Conservation (phyloP, 2,113 vertebrate species). For the Oreocharis arfaki region DNA sequence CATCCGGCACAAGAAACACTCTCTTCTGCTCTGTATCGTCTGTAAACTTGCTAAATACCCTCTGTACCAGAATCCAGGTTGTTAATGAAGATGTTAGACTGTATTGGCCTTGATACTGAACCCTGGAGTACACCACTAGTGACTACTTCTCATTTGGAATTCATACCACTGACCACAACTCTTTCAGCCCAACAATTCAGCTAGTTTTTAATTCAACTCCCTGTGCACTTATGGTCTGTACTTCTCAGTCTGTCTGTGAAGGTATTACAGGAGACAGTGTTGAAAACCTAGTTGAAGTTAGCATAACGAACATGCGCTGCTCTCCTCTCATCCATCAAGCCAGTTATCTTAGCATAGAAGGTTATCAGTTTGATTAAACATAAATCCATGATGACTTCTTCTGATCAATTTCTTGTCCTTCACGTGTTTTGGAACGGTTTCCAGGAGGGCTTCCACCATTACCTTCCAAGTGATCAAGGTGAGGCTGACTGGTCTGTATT, state of each 20-base stretch:
- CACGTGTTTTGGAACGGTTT: background rate
- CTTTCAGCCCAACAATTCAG: background rate
- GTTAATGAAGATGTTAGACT: background rate
- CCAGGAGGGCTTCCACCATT: background rate
- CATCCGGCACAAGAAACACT: background rate
- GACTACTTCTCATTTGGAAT: background rate
- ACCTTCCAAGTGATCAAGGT: background rate
- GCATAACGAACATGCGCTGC: background rate
- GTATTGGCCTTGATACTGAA: background rate
- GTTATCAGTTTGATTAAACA: background rate
- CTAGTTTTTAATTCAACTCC: background rate
- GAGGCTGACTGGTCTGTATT: background rate
- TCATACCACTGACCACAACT: background rate
- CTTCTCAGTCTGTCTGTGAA: background rate
- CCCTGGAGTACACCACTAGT: background rate
- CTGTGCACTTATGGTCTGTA: background rate
- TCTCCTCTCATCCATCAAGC: background rate
- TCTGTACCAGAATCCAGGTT: background rate
- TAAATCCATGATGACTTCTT: background rate
- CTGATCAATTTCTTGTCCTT: background rate
- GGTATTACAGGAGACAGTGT: background rate
- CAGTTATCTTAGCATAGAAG: background rate
- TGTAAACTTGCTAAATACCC: background rate
- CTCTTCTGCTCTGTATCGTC: background rate
- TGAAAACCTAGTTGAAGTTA: background rate